These are phyloP conservation scores for Drosophila seguyi DNA, from an alignment of 1,140 invertebrate species.

Conservation along the genomic window DNA sequence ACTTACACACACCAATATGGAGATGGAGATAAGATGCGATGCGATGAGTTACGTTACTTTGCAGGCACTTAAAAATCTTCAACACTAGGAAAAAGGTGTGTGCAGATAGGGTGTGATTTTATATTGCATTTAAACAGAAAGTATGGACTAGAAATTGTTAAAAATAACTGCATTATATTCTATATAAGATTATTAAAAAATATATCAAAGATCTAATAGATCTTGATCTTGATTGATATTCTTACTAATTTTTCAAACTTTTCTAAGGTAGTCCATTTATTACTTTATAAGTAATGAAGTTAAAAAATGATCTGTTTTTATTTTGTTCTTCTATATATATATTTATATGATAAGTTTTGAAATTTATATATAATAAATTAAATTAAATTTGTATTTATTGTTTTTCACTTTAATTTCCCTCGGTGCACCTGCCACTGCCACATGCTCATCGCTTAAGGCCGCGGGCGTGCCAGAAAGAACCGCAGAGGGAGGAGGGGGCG, in stretches of 20 bases:
- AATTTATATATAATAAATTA: too few species aligned
- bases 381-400: background rate
- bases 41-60: slow-evolving; percentile 29
- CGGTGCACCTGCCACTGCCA: slow-evolving; percentile 44
- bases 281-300: too few species aligned
- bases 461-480: slow-evolving; percentile 45
- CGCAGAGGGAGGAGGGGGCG: slow-evolving; percentile 17
- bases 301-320: too few species aligned
- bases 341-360: too few species aligned
- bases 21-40: slow-evolving; percentile 24
- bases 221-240: too few species aligned
- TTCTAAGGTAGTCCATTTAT: too few species aligned
- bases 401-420: background rate
- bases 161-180: background rate
- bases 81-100: slow-evolving; percentile 4
- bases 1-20: background rate
- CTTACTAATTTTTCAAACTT: too few species aligned
- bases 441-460: slow-evolving; percentile 59
- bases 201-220: background rate
- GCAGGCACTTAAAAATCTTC: slow-evolving; percentile 57
- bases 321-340: too few species aligned
- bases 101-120: background rate
- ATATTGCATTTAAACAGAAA: background rate
- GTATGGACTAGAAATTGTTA: background rate
- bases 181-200: too few species aligned